phyloP scores from a whole-genome alignment of 2,888 invertebrate genomes.

The Autographa pulchrina region DNA sequence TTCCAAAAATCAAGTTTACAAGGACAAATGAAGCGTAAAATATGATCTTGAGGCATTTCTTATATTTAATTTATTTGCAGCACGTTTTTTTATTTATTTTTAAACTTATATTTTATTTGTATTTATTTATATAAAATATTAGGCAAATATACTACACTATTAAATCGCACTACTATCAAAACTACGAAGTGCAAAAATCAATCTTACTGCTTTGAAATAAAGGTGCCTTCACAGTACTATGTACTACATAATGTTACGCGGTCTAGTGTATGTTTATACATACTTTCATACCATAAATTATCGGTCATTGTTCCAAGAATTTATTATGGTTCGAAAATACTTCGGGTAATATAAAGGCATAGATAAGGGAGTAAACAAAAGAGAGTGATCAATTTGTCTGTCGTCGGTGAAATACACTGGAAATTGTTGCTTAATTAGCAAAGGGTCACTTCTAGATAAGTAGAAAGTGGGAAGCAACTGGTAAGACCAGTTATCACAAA shows the following conservation, averaged over 20 bases:
- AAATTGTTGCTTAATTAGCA: background rate
- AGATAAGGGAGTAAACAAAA: constrained; percentile 2
- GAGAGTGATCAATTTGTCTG: constrained; percentile 1
- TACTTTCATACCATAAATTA: constrained; percentile 1
- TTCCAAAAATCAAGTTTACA: background rate
- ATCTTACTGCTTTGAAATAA: background rate
- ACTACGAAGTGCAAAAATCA: too few species aligned
- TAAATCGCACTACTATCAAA: too few species aligned
- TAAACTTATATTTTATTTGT: too few species aligned
- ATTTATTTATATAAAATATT: too few species aligned
- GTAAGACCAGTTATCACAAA: background rate
- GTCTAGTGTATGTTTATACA: background rate
- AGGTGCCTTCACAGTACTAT: background rate
- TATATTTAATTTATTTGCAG: background rate
- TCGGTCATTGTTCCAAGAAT: background rate
- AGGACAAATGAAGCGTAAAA: background rate
- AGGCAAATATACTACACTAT: too few species aligned
- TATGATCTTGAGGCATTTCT: background rate
- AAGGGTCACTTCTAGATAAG: background rate
- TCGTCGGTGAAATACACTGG: background rate
- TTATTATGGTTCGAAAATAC: background rate
- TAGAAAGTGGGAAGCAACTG: background rate
- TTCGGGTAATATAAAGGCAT: background rate
- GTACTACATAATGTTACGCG: background rate
- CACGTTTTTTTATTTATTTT: background rate